Conservation (phyloP, 1,140 invertebrate species). For the Leptinotarsa lineolata region DNA sequence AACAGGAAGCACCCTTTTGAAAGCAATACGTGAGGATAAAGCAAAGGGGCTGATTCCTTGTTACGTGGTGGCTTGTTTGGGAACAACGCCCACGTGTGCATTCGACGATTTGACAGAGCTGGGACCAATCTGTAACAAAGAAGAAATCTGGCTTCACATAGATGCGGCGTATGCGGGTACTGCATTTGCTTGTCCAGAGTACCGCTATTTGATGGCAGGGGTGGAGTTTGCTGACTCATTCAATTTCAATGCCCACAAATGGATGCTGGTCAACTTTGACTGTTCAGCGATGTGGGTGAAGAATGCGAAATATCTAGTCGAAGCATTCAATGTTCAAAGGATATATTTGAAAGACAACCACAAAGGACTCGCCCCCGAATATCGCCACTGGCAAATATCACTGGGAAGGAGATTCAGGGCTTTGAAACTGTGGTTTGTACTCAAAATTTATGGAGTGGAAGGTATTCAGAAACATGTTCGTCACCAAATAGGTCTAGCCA, state of each 20-base stretch:
- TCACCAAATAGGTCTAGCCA: slow-evolving; percentile 74
- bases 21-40: slow-evolving; percentile 76
- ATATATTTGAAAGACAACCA: slow-evolving; percentile 81
- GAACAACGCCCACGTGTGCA: slow-evolving; percentile 90
- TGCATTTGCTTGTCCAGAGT: slow-evolving; percentile 92
- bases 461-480: slow-evolving; percentile 81
- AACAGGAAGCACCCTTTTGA: slow-evolving; percentile 70
- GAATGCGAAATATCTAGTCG: slow-evolving; percentile 77
- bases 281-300: slow-evolving; percentile 89
- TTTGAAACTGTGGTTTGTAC: slow-evolving; percentile 93
- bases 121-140: slow-evolving; percentile 76
- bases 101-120: slow-evolving; percentile 87
- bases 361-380: slow-evolving; percentile 78
- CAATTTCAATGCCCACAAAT: slow-evolving; percentile 93
- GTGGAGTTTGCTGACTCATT: slow-evolving; percentile 85
- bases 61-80: slow-evolving; percentile 82
- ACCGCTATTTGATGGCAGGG: slow-evolving; percentile 78
- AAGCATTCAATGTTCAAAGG: slow-evolving; percentile 91
- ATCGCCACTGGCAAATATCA: slow-evolving; percentile 94
- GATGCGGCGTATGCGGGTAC: slow-evolving; percentile 90
- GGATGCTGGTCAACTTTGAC: slow-evolving; percentile 92
- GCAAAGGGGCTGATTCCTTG: slow-evolving; percentile 78
- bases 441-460: slow-evolving; percentile 81
- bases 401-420: slow-evolving; percentile 89
- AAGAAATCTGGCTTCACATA: slow-evolving; percentile 83